Evolutionary conservation across 2,113 vertebrate genomes (phyloP).

Genomic region (Cephalopterus ornatus): DNA sequence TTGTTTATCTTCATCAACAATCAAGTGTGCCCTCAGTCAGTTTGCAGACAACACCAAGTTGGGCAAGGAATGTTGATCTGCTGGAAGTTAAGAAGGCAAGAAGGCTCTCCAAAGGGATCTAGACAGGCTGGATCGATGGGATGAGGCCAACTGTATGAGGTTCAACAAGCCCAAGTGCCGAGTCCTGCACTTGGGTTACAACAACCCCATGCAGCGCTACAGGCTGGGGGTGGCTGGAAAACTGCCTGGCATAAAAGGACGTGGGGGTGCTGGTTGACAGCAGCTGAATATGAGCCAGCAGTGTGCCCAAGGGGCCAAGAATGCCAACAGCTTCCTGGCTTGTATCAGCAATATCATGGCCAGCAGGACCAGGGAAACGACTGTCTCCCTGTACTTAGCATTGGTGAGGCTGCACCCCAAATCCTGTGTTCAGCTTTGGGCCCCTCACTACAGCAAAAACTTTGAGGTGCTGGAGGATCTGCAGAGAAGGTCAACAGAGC

Average conservation of each 20-base stretch:
- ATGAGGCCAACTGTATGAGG: background rate
- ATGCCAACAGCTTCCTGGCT: background rate
- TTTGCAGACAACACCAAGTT: background rate
- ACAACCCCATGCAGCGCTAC: background rate
- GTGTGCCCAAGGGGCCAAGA: background rate
- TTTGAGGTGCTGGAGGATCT: background rate
- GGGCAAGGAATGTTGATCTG: background rate
- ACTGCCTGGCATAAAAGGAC: background rate
- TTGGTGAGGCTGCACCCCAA: background rate
- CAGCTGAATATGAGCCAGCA: background rate
- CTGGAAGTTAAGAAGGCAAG: background rate
- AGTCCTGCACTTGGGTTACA: background rate
- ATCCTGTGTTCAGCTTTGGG: background rate
- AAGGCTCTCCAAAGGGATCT: background rate
- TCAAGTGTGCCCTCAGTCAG: background rate
- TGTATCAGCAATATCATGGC: background rate
- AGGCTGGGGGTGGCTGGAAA: background rate
- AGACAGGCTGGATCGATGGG: background rate
- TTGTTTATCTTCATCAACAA: background rate
- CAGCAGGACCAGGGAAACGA: background rate
- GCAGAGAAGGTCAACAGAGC: background rate
- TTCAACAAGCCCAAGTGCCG: background rate
- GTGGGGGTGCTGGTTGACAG: background rate
- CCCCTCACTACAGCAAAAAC: background rate
- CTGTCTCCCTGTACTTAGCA: rapidly evolving